A percentile compares a stretch with the other conserved stretches of the same genome.
Conservation (phyloP, 2,113 vertebrate genomes). For the Rutilus rutilus region DNA sequence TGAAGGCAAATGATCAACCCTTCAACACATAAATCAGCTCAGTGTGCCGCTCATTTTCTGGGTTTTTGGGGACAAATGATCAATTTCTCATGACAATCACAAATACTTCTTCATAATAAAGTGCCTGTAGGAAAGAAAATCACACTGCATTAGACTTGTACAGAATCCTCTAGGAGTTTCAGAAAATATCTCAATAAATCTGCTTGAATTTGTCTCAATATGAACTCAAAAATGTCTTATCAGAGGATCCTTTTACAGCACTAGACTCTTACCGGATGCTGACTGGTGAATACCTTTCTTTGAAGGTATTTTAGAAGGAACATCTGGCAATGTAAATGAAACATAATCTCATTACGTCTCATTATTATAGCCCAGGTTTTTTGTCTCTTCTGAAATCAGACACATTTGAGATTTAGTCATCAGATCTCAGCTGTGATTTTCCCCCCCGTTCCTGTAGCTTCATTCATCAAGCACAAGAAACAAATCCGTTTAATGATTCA, state of each 20-base stretch:
- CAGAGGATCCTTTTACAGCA: too few species aligned
- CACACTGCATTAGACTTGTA: neutral
- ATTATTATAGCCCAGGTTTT: too few species aligned
- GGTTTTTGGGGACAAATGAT: neutral
- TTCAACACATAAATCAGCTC: neutral
- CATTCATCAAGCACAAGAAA: neutral
- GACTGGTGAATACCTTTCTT: too few species aligned
- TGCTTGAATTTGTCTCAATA: too few species aligned
- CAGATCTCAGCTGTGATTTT: neutral
- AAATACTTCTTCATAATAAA: neutral
- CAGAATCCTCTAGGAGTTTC: neutral
- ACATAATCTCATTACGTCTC: neutral
- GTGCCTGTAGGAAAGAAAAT: neutral
- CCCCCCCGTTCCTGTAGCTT: neutral
- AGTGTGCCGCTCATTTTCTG: neutral
- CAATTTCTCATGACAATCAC: neutral
- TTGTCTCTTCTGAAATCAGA: neutral
- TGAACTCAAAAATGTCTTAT: too few species aligned
- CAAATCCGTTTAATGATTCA: slow-evolving; percentile 1
- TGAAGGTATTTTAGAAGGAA: too few species aligned
- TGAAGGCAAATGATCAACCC: neutral
- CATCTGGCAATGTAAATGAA: neutral
- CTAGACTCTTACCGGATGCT: too few species aligned
- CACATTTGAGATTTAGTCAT: neutral
- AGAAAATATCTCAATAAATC: too few species aligned